Conservation (phyloP, 2,888 invertebrate species). For the Ochropleura leucogaster region DNA sequence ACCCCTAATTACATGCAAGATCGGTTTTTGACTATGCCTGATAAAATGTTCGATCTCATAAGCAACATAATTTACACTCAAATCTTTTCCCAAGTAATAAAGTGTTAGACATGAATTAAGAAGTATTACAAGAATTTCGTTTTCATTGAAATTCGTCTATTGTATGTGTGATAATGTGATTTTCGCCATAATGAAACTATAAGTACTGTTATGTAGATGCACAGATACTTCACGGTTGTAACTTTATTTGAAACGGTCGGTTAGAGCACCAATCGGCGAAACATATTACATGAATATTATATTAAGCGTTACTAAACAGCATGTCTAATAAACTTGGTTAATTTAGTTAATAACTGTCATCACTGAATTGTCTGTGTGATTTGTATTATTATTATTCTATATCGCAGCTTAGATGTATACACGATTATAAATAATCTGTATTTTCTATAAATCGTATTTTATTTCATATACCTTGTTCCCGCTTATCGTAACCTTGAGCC, state of each 20-base stretch:
- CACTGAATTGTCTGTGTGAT: slow-evolving; percentile 65
- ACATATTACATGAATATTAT: slow-evolving; percentile 29
- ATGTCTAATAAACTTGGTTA: slow-evolving; percentile 41
- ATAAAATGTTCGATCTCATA: slow-evolving; percentile 53
- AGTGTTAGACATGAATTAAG: background rate
- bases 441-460: slow-evolving; percentile 70
- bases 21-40: slow-evolving; percentile 11
- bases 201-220: slow-evolving; percentile 19
- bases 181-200: slow-evolving; percentile 8
- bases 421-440: slow-evolving; percentile 76
- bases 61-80: slow-evolving; percentile 42
- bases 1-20: background rate
- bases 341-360: slow-evolving; percentile 52
- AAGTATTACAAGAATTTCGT: slow-evolving; percentile 13
- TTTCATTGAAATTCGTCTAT: slow-evolving; percentile 11
- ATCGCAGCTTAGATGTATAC: slow-evolving; percentile 75
- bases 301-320: slow-evolving; percentile 54
- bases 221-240: slow-evolving; percentile 31
- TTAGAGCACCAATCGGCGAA: slow-evolving; percentile 25
- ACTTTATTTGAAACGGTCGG: slow-evolving; percentile 23
- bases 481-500: too few species aligned
- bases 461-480: slow-evolving; percentile 40
- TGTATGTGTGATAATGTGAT: slow-evolving; percentile 17
- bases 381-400: slow-evolving; percentile 69
- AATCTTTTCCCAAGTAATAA: slow-evolving; percentile 19